These are phyloP conservation scores for Aix galericulata DNA, from an alignment of 2,113 vertebrate genomes.

Conservation along the genomic window DNA sequence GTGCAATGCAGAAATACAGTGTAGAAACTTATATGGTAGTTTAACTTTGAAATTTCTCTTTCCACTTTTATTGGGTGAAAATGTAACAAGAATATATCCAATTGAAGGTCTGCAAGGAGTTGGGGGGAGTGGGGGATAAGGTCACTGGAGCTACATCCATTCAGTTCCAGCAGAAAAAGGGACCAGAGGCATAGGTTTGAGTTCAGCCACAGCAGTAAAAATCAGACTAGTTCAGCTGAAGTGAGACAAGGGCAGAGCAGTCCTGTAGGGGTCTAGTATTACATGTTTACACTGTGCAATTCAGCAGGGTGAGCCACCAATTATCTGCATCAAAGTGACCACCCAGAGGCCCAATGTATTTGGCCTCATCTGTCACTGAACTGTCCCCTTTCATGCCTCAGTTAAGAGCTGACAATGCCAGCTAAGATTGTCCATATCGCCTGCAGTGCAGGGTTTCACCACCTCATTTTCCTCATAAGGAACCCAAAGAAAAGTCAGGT, in stretches of 20 bases:
- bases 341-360: not conserved
- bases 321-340: slow-evolving; percentile 20
- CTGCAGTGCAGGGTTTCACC: not conserved
- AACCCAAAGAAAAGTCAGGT: slow-evolving; percentile 6
- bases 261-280: not conserved
- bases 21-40: not conserved
- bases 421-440: not conserved
- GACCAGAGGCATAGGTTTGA: not conserved
- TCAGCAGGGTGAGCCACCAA: not conserved
- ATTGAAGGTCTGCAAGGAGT: no score
- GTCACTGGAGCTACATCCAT: not conserved
- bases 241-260: not conserved
- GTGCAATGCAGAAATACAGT: not conserved
- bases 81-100: not conserved
- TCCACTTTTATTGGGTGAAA: not conserved
- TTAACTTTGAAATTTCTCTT: not conserved
- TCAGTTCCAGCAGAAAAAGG: not conserved
- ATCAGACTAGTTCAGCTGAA: not conserved
- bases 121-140: not conserved
- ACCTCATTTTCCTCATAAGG: slow-evolving; percentile 13
- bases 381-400: not conserved
- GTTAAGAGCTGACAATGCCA: not conserved
- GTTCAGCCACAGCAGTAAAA: not conserved
- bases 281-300: not conserved
- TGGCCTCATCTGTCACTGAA: not conserved